A percentile compares a stretch with the other conserved stretches of the same genome.
Evolutionary conservation across 2,888 invertebrate species (phyloP).

Genomic region (Drosophila sordidula): DNA sequence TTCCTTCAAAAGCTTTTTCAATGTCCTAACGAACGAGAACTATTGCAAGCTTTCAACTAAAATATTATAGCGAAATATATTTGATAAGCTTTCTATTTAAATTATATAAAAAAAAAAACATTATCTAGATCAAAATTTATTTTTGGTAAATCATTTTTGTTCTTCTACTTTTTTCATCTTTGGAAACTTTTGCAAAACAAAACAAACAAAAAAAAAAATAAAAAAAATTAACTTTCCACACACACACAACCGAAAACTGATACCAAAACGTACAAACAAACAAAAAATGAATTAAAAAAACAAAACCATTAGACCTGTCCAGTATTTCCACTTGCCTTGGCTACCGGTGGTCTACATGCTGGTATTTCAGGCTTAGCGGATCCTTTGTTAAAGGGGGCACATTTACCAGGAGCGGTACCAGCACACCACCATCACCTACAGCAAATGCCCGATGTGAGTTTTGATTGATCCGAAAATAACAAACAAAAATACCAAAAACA

Average conservation of each 20-base stretch:
- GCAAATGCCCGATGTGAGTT: constrained; percentile 86
- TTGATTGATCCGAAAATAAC: constrained; percentile 66
- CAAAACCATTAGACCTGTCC: constrained; percentile 84
- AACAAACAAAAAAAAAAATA: neutral
- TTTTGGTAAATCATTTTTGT: constrained; percentile 74
- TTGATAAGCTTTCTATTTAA: constrained; percentile 59
- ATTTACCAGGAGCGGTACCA: constrained; percentile 85
- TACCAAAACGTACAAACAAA: constrained; percentile 7
- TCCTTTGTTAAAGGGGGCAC: constrained; percentile 86
- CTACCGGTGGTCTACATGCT: constrained; percentile 85
- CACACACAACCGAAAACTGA: constrained; percentile 30
- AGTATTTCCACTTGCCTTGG: constrained; percentile 86
- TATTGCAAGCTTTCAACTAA: constrained; percentile 36
- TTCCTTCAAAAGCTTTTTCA: constrained; percentile 41
- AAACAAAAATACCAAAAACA: constrained; percentile 22
- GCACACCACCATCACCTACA: constrained; percentile 85
- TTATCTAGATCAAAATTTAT: constrained; percentile 60
- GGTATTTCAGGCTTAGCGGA: constrained; percentile 86
- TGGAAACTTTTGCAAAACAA: constrained; percentile 46
- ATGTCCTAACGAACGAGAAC: constrained; percentile 44
- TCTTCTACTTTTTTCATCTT: constrained; percentile 71
- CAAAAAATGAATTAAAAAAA: constrained; percentile 19
- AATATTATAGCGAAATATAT: constrained; percentile 47
- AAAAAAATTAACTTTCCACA: constrained; percentile 25
- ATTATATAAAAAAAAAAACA: constrained; percentile 49